phyloP scores from a whole-genome alignment of 2,888 invertebrate species.

The Timema cristinae region DNA sequence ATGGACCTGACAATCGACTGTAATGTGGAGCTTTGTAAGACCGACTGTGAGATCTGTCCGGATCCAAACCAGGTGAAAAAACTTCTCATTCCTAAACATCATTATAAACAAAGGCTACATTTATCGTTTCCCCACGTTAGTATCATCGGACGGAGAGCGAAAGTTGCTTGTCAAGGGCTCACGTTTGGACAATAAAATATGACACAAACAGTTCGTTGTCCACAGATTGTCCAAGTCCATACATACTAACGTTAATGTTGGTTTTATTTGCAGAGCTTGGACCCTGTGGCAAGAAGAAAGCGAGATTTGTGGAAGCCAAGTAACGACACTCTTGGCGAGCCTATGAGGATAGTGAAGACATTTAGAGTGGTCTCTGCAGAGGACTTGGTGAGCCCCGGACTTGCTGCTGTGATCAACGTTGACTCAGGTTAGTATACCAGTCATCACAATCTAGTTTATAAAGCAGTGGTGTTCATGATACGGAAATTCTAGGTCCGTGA shows the following conservation, averaged over 20 bases:
- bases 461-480: no score
- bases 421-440: constrained; percentile 19
- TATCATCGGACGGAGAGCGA: no score
- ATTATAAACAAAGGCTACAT: no score
- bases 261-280: constrained; percentile 34
- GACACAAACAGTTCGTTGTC: background rate
- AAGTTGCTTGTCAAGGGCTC: no score
- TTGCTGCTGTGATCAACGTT: constrained; percentile 24
- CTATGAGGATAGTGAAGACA: constrained; percentile 50
- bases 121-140: no score
- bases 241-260: background rate
- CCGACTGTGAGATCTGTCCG: constrained; percentile 70
- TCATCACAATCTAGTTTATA: background rate
- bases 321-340: constrained; percentile 54
- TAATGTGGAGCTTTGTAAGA: constrained; percentile 76
- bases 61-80: constrained; percentile 53
- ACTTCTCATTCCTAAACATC: no score
- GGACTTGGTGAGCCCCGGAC: constrained; percentile 26
- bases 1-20: constrained; percentile 80
- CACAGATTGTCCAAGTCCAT: background rate
- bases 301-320: constrained; percentile 47
- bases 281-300: constrained; percentile 45
- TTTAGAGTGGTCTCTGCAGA: constrained; percentile 30
- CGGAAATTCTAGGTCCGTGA: no score
- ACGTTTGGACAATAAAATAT: no score